Conservation (phyloP, 23 tunicate species). For the Oikopleura dioica region DNA sequence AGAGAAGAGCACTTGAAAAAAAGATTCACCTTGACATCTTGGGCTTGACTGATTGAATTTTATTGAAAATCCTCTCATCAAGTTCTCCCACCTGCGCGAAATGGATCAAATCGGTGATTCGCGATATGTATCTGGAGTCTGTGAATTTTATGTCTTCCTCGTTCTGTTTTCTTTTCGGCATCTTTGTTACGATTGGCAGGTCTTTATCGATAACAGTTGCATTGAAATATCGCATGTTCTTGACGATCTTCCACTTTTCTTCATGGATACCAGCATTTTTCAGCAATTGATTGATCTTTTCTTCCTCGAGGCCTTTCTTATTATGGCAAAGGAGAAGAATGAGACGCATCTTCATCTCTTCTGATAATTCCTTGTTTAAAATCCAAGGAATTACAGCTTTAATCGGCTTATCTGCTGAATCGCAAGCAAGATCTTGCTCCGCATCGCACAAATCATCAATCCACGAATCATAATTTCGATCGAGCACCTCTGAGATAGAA, state of each 20-base stretch:
- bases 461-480: constrained; percentile 48
- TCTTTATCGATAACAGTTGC: not conserved
- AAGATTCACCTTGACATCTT: not conserved
- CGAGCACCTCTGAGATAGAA: constrained; percentile 76
- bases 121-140: not conserved
- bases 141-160: not conserved
- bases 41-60: not conserved
- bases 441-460: constrained; percentile 81
- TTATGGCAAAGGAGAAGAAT: constrained; percentile 44
- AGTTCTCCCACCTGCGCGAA: not conserved
- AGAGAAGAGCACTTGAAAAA: not conserved
- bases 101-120: not conserved
- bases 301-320: not conserved
- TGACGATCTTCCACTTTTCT: not conserved
- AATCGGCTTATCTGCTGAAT: constrained; percentile 58
- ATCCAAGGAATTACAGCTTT: constrained; percentile 50
- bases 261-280: not conserved
- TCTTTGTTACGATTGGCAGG: not conserved
- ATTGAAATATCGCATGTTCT: not conserved
- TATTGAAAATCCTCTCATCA: not conserved
- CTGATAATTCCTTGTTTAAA: constrained; percentile 27
- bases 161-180: not conserved
- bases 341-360: constrained; percentile 49
- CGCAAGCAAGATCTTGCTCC: constrained; percentile 89
- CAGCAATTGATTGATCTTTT: not conserved